These are phyloP conservation scores for Ectobius pallidus DNA, from an alignment of 2,888 invertebrate genomes.

Conservation along the genomic window DNA sequence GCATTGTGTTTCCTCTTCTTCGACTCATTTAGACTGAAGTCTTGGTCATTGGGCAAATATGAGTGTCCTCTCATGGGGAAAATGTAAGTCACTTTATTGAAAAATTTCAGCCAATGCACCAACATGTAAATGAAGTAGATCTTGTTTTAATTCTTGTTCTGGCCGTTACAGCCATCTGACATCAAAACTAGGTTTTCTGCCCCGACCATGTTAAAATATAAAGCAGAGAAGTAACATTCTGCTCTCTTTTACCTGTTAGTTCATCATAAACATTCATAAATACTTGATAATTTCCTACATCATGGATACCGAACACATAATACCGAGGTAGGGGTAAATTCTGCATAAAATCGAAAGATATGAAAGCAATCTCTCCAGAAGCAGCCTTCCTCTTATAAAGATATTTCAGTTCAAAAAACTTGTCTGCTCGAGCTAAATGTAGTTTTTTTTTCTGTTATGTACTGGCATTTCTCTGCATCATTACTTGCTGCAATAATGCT, in stretches of 20 bases:
- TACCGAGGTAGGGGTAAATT: conserved; percentile 20
- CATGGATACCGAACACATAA: conserved; percentile 39
- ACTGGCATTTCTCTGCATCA: not conserved
- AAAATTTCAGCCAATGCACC: conserved; percentile 33
- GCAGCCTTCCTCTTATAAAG: not conserved
- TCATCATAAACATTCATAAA: conserved; percentile 36
- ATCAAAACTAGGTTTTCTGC: conserved; percentile 33
- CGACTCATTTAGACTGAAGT: conserved; percentile 35
- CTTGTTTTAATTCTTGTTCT: conserved; percentile 40
- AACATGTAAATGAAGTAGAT: conserved; percentile 37
- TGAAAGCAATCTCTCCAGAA: not conserved
- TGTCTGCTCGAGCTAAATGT: conserved; percentile 7
- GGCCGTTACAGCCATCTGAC: conserved; percentile 39
- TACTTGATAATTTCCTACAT: conserved; percentile 32
- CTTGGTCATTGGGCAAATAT: conserved; percentile 39
- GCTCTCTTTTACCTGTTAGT: conserved; percentile 33
- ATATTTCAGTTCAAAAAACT: not conserved
- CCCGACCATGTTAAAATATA: conserved; percentile 25
- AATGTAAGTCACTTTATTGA: conserved; percentile 32
- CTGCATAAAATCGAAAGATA: not conserved
- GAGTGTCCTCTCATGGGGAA: too few relatives aligned
- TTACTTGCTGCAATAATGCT: not conserved
- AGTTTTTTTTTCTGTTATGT: conserved; percentile 15
- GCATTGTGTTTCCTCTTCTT: conserved; percentile 32
- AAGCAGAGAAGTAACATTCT: conserved; percentile 38